phyloP scores from a whole-genome alignment of 2,113 vertebrate genomes.

The Sialia sialis region DNA sequence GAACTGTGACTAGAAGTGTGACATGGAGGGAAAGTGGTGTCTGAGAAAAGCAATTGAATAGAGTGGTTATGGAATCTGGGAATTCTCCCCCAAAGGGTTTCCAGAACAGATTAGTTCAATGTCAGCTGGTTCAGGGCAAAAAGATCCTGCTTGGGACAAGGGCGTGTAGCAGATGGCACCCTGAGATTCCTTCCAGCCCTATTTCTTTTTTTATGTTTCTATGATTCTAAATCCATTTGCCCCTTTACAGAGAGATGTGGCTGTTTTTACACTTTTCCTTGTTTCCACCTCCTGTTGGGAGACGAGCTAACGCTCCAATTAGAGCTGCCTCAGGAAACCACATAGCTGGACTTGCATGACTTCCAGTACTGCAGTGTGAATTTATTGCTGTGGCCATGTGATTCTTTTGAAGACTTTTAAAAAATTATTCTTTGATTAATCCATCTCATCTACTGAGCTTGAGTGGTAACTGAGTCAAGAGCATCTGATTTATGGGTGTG shows the following conservation, averaged over 20 bases:
- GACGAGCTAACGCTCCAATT: background rate
- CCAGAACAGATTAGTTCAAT: background rate
- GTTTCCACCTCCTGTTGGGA: background rate
- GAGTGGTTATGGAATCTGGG: background rate
- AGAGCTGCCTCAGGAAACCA: background rate
- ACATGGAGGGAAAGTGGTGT: background rate
- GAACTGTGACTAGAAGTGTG: background rate
- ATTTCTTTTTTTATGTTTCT: background rate
- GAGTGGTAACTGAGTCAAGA: background rate
- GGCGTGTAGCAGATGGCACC: background rate
- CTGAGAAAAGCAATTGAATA: background rate
- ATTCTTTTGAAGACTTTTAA: background rate
- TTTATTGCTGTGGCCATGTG: background rate
- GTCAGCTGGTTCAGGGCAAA: background rate
- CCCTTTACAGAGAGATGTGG: fast-evolving
- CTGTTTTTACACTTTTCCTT: background rate
- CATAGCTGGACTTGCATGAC: background rate
- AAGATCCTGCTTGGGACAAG: background rate
- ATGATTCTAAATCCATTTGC: conserved; percentile 42
- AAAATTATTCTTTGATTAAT: background rate
- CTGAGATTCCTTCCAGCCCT: background rate
- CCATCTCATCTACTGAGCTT: background rate
- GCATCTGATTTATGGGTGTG: background rate
- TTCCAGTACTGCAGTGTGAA: background rate
- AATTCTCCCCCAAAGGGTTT: background rate